phyloP scores from a whole-genome alignment of 2,888 invertebrate species.

The Nysson spinosus region DNA sequence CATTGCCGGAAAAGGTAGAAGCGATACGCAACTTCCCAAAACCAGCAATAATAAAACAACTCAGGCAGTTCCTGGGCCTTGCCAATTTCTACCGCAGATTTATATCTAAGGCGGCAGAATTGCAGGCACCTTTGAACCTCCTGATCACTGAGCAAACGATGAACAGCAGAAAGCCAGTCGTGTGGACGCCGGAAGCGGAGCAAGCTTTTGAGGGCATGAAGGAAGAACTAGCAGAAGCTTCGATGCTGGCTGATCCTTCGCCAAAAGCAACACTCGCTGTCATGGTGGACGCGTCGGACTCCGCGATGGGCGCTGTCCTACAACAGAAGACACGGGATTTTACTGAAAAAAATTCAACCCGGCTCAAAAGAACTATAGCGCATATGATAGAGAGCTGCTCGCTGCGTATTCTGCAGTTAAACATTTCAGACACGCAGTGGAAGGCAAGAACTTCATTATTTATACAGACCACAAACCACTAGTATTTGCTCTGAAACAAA shows the following conservation, averaged over 20 bases:
- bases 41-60: neutral
- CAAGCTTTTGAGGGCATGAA: neutral
- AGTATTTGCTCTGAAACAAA: neutral
- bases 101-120: neutral
- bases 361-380: neutral
- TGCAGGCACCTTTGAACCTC: neutral
- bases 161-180: neutral
- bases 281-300: neutral
- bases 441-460: neutral
- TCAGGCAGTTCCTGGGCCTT: constrained; percentile 1
- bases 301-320: neutral
- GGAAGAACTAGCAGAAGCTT: neutral
- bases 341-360: neutral
- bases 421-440: neutral
- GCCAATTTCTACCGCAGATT: constrained; percentile 8
- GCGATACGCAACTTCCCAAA: neutral
- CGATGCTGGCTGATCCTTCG: neutral
- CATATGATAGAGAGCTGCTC: neutral
- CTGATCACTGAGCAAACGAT: neutral
- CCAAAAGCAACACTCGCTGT: neutral
- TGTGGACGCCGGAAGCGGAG: neutral
- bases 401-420: neutral
- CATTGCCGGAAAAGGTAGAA: neutral
- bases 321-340: neutral
- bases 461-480: constrained; percentile 11